A percentile compares a stretch with the other conserved stretches of the same genome.
Conservation (phyloP, 2,888 invertebrate genomes). For the Gymnoscelis rufifasciata region DNA sequence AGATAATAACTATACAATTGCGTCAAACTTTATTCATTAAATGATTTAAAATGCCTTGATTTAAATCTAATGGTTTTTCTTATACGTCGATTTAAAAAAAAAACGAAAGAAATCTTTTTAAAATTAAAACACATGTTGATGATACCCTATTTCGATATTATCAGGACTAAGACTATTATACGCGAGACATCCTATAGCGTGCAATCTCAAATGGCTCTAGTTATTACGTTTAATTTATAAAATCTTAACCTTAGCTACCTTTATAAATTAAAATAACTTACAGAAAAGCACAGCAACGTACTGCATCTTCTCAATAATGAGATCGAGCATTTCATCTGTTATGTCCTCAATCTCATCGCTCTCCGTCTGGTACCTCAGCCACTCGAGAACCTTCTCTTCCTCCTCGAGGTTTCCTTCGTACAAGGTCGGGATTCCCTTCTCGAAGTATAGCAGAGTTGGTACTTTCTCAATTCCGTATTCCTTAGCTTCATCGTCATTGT, state of each 20-base stretch:
- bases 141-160: too few species aligned
- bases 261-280: constrained; percentile 60
- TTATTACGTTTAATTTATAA: too few species aligned
- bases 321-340: constrained; percentile 95
- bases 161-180: too few species aligned
- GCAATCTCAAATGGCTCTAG: too few species aligned
- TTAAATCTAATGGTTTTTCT: too few species aligned
- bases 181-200: too few species aligned
- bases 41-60: too few species aligned
- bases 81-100: too few species aligned
- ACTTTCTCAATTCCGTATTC: constrained; percentile 95
- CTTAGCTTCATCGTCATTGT: constrained; percentile 92
- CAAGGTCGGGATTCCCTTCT: constrained; percentile 85
- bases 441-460: constrained; percentile 90
- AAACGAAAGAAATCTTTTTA: too few species aligned
- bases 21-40: too few species aligned
- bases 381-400: constrained; percentile 91
- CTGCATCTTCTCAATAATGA: constrained; percentile 91
- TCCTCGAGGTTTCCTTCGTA: constrained; percentile 92
- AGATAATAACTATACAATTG: too few species aligned
- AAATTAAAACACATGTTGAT: too few species aligned
- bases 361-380: constrained; percentile 91
- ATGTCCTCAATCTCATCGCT: constrained; percentile 96
- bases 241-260: background rate
- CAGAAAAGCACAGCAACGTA: constrained; percentile 95